phyloP scores from a whole-genome alignment of 2,113 vertebrate species.

The Felis chaus region DNA sequence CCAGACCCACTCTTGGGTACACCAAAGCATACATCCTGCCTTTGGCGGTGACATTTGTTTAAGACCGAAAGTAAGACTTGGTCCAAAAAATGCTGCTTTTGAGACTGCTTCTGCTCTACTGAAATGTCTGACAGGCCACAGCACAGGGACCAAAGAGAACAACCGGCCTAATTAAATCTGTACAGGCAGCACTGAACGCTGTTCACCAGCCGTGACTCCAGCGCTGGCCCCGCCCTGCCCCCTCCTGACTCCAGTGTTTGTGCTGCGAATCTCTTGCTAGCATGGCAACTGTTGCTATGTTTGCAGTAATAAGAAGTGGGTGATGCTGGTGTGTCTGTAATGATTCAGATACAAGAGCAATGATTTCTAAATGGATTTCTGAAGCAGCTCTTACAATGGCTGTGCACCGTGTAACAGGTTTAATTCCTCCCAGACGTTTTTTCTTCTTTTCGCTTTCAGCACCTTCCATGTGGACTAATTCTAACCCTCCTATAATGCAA shows the following conservation, averaged over 20 bases:
- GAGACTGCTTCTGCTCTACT: constrained; percentile 17
- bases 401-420: background rate
- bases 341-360: constrained; percentile 52
- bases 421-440: constrained; percentile 52
- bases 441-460: constrained; percentile 28
- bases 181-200: background rate
- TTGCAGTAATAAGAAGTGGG: constrained; percentile 72
- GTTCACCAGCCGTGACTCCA: background rate
- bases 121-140: constrained; percentile 61
- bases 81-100: constrained; percentile 10
- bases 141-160: constrained; percentile 47
- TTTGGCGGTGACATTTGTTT: background rate
- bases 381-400: constrained; percentile 47
- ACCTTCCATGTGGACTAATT: constrained; percentile 2
- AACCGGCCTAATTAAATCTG: constrained; percentile 49
- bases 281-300: constrained; percentile 83
- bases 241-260: constrained; percentile 52
- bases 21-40: constrained; percentile 47
- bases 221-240: background rate
- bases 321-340: constrained; percentile 57
- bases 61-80: background rate
- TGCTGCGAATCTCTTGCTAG: constrained; percentile 37
- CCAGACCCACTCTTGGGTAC: background rate
- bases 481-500: background rate
- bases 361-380: constrained; percentile 71